Base-by-base conservation (phyloP, 2,797 vertebrate genomes). In the Tiaroga cobitis region DNA sequence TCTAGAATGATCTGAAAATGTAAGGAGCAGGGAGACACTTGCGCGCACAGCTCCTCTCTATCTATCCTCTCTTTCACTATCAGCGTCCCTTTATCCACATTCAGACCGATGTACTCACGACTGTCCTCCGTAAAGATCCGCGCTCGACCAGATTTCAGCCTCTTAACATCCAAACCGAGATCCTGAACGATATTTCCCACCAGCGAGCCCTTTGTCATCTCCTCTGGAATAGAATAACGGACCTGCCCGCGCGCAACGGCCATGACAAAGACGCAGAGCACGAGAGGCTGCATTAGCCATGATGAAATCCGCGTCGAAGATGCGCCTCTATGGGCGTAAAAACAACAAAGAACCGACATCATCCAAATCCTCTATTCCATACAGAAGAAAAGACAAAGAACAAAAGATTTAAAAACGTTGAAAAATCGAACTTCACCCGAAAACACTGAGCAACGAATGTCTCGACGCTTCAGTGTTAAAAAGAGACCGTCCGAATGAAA, bases 121-220 rank as follows among this genome's bases (percentile, higher is more conserved):
- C 81, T 88, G 69, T 87, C 90, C 75, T 86, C 89, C 15, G 84
- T 89, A 86, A 90, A 80, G 32, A 94, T 93, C 78, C 93, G 91
- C 67, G 92, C 92, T 70, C 91, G 87, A 4, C 87, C 91, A 82
- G 88, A 89, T 51, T 76, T 86, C 83, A 94, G 89, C 73, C 93
- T 90, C 39, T 59, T 74, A 26, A 92, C 80, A 86, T 94, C 90
- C 84, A 95, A 87, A 4, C 92, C 92, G 8, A 95, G 82, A 74
- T 95, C 93, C 82, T 91, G 90, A 73, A 89, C 72, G 72, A 95
- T 91, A 86, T 93, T 91, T 13, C 94, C 93, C 83, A 95, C 92
- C 37, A 93, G 88, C n/a, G 92, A 92, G 26, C 91, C 93, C 85
- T 92, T 93, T 43, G 89, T 90, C 85, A 92, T 89, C 65, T 94